Conservation (phyloP, 2,797 vertebrate species). For the Nannoperca australis region DNA sequence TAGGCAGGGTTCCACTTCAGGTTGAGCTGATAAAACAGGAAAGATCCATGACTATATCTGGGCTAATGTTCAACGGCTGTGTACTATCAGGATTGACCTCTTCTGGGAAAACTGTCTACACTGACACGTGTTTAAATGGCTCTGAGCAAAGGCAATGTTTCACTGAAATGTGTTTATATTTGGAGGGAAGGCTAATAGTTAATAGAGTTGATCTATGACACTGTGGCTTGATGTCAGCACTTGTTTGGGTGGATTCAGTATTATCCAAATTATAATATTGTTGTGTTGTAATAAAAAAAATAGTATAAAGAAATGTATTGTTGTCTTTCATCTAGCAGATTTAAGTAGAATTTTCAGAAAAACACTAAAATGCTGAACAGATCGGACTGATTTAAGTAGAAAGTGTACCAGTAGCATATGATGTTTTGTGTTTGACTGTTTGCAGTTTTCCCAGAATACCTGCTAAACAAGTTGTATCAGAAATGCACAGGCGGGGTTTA, state of each 20-base stretch:
- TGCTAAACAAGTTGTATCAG: conserved; percentile 65
- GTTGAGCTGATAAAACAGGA: conserved; percentile 42
- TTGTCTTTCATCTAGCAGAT: background rate
- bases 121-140: conserved; percentile 4
- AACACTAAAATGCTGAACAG: background rate
- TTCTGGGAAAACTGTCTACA: conserved; percentile 21
- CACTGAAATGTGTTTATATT: background rate
- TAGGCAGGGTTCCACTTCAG: conserved; percentile 28
- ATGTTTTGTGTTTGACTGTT: conserved; percentile 17
- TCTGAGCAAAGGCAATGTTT: conserved; percentile 8
- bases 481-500: conserved; percentile 45
- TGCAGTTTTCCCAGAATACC: conserved; percentile 54
- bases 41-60: conserved; percentile 45
- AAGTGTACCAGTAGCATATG: background rate
- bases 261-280: background rate
- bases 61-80: conserved; percentile 64
- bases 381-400: conserved; percentile 2
- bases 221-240: background rate
- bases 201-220: conserved; percentile 15
- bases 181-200: background rate
- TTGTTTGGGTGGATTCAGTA: background rate
- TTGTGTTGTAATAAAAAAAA: background rate
- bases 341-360: background rate
- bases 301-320: background rate
- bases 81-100: conserved; percentile 43